phyloP scores from a whole-genome alignment of 2,113 vertebrate genomes.

The Aviceda subcristata region DNA sequence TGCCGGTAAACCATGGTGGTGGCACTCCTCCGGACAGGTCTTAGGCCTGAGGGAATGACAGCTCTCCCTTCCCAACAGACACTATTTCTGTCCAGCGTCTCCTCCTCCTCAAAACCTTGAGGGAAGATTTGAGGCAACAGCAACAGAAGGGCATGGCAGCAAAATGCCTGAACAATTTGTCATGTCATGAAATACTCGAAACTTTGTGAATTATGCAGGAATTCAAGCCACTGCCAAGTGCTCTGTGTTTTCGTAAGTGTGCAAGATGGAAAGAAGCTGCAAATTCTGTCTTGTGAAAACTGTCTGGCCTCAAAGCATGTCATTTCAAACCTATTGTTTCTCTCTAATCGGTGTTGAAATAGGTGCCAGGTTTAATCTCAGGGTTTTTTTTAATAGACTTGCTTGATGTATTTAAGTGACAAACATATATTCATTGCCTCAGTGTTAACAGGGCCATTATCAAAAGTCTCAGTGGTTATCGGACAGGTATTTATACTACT shows the following conservation, averaged over 20 bases:
- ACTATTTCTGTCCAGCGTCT: not conserved
- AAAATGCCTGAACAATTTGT: not conserved
- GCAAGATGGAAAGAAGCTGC: not conserved
- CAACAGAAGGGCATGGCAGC: not conserved
- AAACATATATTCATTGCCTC: slow-evolving; percentile 31
- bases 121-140: not conserved
- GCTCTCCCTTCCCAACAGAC: not conserved
- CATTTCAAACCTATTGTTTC: not conserved
- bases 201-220: not conserved
- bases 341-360: not conserved
- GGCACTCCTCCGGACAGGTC: not conserved
- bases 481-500: slow-evolving; percentile 36
- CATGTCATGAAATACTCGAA: not conserved
- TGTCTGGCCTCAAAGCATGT: not conserved
- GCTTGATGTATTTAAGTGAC: slow-evolving; percentile 24
- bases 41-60: not conserved
- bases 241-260: not conserved
- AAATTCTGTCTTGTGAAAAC: not conserved
- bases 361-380: slow-evolving; percentile 19
- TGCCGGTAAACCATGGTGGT: not conserved
- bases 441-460: slow-evolving; percentile 26
- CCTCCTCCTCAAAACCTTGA: not conserved
- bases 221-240: not conserved
- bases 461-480: not conserved
- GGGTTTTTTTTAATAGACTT: not conserved